Base-by-base conservation (phyloP, 1,140 invertebrate species). In the Gryllus bimaculatus region DNA sequence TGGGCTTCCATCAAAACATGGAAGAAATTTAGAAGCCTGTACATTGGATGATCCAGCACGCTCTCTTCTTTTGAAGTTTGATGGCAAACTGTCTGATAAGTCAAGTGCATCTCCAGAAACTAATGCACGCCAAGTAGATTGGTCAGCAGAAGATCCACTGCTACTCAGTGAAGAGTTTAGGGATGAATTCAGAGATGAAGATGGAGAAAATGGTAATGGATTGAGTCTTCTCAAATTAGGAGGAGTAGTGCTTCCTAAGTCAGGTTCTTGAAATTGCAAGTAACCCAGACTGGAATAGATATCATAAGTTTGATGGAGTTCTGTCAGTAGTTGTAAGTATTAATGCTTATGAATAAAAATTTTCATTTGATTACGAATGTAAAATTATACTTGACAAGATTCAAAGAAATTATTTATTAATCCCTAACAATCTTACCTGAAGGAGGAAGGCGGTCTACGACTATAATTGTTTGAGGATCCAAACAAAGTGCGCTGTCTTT, bases 391-490 rank as follows among this genome's bases (percentile, higher is more conserved):
- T 73, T 18, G 15, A 18, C 73, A 73, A 20, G 81, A 74, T 80
- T 79, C 21, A 75, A 78, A 7, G 47, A 73, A 47, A 39, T 79
- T 20, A 73, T 77, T 18, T 2, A 48, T 12, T 77, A 81, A n/a
- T 73, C 26, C 5, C 26, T 39, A 76, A 26, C 26, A 74, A 15
- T 81, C 81, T 86, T 87, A 93, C 91, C 92, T 94, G 83, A 94
- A 93, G 18, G 92, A 89, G 85, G 93, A 94, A 2, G 93, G 92
- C 21, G 94, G 93, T 80, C 94, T 85, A 78, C 90, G 89, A 39
- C 88, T 85, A 81, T 87, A 82, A 76, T 85, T 84, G 48, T 88
- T 86, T 48, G 84, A 80, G 80, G 88, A 88, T 75, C 92, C 92
- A 86, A 93, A 92, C 12, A 94, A 86, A 7, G 90, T 90, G 76